A percentile compares a stretch with the other conserved stretches of the same genome.
These are phyloP conservation scores for Eptatretus burgeri DNA, from an alignment of 2,113 vertebrate species.

Conservation along the genomic window DNA sequence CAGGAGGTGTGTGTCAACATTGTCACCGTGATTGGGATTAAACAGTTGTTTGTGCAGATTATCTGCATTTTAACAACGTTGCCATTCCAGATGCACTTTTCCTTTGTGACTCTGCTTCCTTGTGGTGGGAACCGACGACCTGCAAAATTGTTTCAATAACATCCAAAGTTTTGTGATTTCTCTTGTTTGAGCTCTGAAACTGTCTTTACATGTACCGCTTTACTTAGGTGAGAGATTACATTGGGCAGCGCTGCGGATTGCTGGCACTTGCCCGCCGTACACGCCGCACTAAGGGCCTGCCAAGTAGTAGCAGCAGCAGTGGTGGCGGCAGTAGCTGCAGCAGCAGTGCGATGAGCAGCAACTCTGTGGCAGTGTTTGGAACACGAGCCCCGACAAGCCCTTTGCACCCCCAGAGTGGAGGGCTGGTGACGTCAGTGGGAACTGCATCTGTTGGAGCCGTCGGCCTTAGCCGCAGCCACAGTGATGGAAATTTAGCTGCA, in stretches of 20 bases:
- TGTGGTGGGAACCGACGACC: too few relatives aligned
- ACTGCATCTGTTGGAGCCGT: conserved; percentile 28
- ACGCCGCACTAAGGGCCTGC: not conserved
- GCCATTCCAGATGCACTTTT: too few relatives aligned
- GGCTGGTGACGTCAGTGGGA: conserved; percentile 37
- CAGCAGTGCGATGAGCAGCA: conserved; percentile 53
- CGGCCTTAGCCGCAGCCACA: conserved; percentile 79
- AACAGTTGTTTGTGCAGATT: too few relatives aligned
- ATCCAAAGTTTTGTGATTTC: too few relatives aligned
- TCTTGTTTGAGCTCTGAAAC: too few relatives aligned
- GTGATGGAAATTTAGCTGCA: conserved; percentile 62
- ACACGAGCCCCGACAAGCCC: too few relatives aligned
- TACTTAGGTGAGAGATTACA: conserved; percentile 62
- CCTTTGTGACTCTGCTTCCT: too few relatives aligned
- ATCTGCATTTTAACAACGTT: too few relatives aligned
- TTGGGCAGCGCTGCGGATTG: conserved; percentile 41
- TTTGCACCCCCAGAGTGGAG: too few relatives aligned
- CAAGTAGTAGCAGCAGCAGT: conserved; percentile 44
- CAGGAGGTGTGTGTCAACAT: conserved; percentile 32
- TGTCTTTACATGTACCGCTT: not conserved
- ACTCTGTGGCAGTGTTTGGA: conserved; percentile 13
- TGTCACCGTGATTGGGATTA: too few relatives aligned
- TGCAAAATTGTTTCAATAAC: too few relatives aligned
- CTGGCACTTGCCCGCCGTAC: not conserved
- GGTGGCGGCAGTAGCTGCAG: conserved; percentile 56